A percentile compares a stretch with the other conserved stretches of the same genome.
phyloP scores from a whole-genome alignment of 2,113 vertebrate species.

The Crotalus tigris region DNA sequence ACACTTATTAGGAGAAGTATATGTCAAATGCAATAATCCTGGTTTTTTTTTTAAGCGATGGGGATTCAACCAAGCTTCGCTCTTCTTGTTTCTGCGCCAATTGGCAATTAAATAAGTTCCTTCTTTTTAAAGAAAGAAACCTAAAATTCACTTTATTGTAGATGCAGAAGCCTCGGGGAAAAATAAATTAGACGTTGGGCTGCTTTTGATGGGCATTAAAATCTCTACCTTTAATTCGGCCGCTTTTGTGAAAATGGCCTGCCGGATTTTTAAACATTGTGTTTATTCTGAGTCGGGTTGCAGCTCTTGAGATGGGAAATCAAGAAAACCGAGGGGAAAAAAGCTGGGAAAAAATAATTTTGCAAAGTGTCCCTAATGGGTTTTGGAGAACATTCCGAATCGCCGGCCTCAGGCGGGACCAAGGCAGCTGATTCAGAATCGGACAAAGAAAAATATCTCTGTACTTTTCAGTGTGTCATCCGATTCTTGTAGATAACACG shows the following conservation, averaged over 20 bases:
- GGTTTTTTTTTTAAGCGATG: not conserved
- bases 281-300: fast-evolving
- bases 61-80: not conserved
- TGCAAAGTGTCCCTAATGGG: not conserved
- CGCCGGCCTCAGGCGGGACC: not conserved
- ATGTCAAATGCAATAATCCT: not conserved
- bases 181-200: conserved; percentile 41
- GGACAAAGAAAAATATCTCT: not conserved
- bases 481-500: not conserved
- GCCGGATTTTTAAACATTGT: not conserved
- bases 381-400: not conserved
- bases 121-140: conserved; percentile 29
- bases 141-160: conserved; percentile 31
- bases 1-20: not conserved
- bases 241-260: conserved; percentile 10
- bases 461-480: not conserved
- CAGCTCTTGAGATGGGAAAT: not conserved
- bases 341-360: not conserved
- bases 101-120: conserved; percentile 41
- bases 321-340: not conserved
- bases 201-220: conserved; percentile 26
- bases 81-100: conserved; percentile 17
- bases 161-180: conserved; percentile 34
- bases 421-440: not conserved
- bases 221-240: conserved; percentile 42